These are phyloP conservation scores for Drosophila suboccidentalis DNA, from an alignment of 2,888 invertebrate genomes.

Conservation along the genomic window DNA sequence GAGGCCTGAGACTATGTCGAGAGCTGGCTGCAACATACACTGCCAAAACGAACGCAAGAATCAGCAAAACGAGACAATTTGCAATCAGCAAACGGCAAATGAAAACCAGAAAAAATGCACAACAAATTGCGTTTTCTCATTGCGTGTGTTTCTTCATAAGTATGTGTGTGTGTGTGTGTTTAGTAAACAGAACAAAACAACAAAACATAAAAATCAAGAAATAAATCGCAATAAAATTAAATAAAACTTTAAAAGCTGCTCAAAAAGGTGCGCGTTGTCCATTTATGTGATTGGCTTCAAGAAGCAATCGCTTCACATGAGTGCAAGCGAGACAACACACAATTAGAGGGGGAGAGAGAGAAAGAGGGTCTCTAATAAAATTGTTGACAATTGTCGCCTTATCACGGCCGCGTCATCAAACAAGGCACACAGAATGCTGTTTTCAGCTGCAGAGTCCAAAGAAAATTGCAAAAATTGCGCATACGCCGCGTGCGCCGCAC, in stretches of 20 bases:
- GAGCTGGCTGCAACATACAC: slow-evolving; percentile 51
- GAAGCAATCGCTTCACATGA: slow-evolving; percentile 13
- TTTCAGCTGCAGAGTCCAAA: slow-evolving; percentile 42
- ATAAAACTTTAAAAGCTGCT: slow-evolving; percentile 71
- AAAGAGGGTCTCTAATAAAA: slow-evolving; percentile 66
- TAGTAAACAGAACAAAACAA: slow-evolving; percentile 65
- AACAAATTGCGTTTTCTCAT: slow-evolving; percentile 77
- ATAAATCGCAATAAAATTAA: slow-evolving; percentile 65
- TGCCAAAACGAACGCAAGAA: slow-evolving; percentile 68
- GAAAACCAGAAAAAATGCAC: slow-evolving; percentile 73
- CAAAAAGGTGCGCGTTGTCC: slow-evolving; percentile 72
- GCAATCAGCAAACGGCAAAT: slow-evolving; percentile 76
- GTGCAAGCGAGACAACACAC: background rate
- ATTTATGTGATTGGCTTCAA: slow-evolving; percentile 79
- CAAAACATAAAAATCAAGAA: slow-evolving; percentile 38
- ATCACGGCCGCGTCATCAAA: slow-evolving; percentile 75
- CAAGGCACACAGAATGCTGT: slow-evolving; percentile 74
- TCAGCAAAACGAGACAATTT: slow-evolving; percentile 74
- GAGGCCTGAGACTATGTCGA: slow-evolving; percentile 64
- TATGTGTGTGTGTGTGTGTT: slow-evolving; percentile 16
- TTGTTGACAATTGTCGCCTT: slow-evolving; percentile 81
- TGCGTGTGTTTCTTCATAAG: slow-evolving; percentile 52
- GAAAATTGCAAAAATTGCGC: slow-evolving; percentile 57
- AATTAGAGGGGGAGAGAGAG: background rate
- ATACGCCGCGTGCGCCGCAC: slow-evolving; percentile 67